Conservation (phyloP, 2,888 invertebrate species). For the Ischnus inquisitorius region DNA sequence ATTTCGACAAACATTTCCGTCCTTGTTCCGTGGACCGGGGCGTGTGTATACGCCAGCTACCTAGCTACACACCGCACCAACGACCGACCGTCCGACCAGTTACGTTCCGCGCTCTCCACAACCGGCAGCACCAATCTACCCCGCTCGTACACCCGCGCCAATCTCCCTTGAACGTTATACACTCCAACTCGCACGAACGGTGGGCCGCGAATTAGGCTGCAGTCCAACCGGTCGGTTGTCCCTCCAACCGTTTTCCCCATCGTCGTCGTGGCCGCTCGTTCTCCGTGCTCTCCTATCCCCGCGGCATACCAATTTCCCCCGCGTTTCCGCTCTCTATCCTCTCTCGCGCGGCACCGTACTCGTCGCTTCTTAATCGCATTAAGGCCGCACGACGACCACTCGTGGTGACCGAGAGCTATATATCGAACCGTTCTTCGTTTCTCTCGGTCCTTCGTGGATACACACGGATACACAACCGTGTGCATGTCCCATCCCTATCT, state of each 20-base stretch:
- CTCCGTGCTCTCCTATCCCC: conserved; percentile 64
- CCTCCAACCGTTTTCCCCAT: conserved; percentile 20
- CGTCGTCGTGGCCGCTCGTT: conserved; percentile 39
- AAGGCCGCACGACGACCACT: conserved; percentile 71
- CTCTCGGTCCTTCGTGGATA: conserved; percentile 32
- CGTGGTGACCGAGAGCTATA: conserved; percentile 49
- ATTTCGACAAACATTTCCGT: conserved; percentile 81
- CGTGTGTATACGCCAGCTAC: conserved; percentile 9
- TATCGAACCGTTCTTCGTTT: conserved; percentile 46
- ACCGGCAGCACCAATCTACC: conserved; percentile 53
- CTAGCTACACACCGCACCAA: conserved; percentile 35
- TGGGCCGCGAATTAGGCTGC: conserved; percentile 78
- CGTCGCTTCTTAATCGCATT: conserved; percentile 80
- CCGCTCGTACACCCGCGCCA: conserved; percentile 57
- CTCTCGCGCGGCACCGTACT: conserved; percentile 63
- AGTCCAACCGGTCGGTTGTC: conserved; percentile 75
- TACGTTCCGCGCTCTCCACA: conserved; percentile 53
- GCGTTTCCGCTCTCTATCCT: conserved; percentile 34
- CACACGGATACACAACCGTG: conserved; percentile 27
- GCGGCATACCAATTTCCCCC: conserved; percentile 80
- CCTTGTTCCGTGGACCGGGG: conserved; percentile 57
- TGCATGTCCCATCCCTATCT: not conserved
- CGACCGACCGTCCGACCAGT: conserved; percentile 38
- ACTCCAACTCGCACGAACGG: conserved; percentile 62
- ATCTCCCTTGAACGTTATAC: conserved; percentile 66